Evolutionary conservation across 2,113 vertebrate species (phyloP), one percentile per base, ranked within the genome.

Genomic region (Brachionichthys hirsutus): DNA sequence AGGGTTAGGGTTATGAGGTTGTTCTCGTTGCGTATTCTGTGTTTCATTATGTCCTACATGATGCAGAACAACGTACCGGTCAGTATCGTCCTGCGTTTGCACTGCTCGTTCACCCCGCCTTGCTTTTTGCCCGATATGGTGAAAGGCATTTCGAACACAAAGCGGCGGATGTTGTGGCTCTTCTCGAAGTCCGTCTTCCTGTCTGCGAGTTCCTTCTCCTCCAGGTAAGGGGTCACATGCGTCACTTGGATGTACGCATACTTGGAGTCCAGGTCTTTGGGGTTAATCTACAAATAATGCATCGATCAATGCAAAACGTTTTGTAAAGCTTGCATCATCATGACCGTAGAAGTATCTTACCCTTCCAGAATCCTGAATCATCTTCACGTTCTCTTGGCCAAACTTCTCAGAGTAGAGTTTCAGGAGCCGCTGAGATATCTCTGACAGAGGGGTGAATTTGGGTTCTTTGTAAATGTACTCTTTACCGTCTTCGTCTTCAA

Each of bases 381-480:
- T 98, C 88, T 95, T 97, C 52, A 99, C 97, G 18, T 99, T 99
- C 91, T 98, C 96, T 16, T 94, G 90, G 66, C 97, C 95, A 86
- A 98, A 99, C 88, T 99, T 99, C 83, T 98, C 97, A 0, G 96
- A 98, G 82, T 99, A 99, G 38, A 99, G 92, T 65, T 99, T 98
- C 2, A 98, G 94, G 36, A 99, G 94, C 72, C 97, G 91, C 84
- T 99, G 97, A 9, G 97, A 99, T 67, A 98, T 93, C 89, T 99
- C 97, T 0, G 97, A 95, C 35, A 99, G 91, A 40, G 95, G 94
- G 0, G 97, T 99, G 73, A 99, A 94, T 81, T 99, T 99, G 53
- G 97, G 97, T 47, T 99, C 97, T 87, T 99, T 99, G 85, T 99
- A 99, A 77, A 99, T 98, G 67, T 99, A 99, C 66, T 99, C 97